These are phyloP conservation scores for Leucopsar rothschildi DNA, from an alignment of 2,113 vertebrate genomes.

Conservation along the genomic window DNA sequence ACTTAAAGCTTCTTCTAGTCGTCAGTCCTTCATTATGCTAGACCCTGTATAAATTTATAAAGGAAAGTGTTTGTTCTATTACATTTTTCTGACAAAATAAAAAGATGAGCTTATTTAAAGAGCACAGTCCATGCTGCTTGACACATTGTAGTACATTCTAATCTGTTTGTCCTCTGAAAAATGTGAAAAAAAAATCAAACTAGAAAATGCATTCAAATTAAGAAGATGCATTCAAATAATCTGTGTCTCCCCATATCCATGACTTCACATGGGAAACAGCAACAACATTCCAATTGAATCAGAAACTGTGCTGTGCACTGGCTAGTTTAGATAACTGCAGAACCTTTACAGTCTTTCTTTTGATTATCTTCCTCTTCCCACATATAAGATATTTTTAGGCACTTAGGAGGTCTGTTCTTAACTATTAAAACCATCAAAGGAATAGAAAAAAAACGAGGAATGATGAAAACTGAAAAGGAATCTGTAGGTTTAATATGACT, in stretches of 20 bases:
- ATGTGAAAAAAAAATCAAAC: neutral
- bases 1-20: neutral
- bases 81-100: neutral
- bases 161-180: neutral
- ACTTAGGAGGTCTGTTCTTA: neutral
- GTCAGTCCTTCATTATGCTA: neutral
- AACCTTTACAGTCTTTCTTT: neutral
- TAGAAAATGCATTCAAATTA: neutral
- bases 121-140: neutral
- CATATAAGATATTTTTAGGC: constrained; percentile 26
- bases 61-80: neutral
- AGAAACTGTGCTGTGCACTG: neutral
- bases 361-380: constrained; percentile 11
- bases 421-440: neutral
- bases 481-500: neutral
- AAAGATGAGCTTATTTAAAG: neutral
- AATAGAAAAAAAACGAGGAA: neutral
- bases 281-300: neutral
- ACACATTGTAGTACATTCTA: neutral
- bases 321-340: neutral
- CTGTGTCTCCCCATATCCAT: neutral
- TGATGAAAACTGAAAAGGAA: neutral
- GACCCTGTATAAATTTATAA: neutral
- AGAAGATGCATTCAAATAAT: neutral
- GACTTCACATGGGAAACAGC: neutral